These are phyloP conservation scores for Galerucella calmariensis DNA, from an alignment of 2,888 invertebrate species.

Conservation along the genomic window DNA sequence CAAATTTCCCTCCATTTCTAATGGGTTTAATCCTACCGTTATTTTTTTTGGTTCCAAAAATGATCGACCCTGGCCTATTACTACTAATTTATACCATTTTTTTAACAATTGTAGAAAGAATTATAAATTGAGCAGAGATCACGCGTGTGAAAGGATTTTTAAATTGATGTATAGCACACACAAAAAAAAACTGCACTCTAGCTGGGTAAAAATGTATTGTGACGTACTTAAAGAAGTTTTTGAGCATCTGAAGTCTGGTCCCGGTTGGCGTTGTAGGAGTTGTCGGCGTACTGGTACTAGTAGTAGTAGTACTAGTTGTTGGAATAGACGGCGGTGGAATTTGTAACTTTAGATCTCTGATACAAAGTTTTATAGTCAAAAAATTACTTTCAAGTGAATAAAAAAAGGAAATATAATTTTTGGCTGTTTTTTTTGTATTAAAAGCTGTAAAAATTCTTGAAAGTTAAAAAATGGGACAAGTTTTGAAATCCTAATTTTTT, in stretches of 20 bases:
- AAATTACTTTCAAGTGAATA: slow-evolving; percentile 1
- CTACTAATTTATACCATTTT: too few species aligned
- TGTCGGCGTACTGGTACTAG: slow-evolving; percentile 26
- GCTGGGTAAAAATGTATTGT: slow-evolving; percentile 21
- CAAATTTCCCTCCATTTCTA: too few species aligned
- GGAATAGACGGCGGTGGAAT: slow-evolving; percentile 53
- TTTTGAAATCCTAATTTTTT: not conserved
- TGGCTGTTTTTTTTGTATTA: not conserved
- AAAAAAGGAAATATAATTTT: not conserved
- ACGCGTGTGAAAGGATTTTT: not conserved
- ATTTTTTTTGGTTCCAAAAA: too few species aligned
- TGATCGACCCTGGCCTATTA: too few species aligned
- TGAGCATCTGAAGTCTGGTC: slow-evolving; percentile 89
- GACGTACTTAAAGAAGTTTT: slow-evolving; percentile 94
- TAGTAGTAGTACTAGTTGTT: slow-evolving; percentile 56
- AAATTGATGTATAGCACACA: slow-evolving; percentile 20
- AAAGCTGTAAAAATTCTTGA: not conserved
- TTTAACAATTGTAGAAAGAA: too few species aligned
- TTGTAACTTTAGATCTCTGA: slow-evolving; percentile 60
- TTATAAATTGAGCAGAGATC: slow-evolving; percentile 20
- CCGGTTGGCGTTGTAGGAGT: slow-evolving; percentile 66
- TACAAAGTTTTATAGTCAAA: slow-evolving; percentile 25
- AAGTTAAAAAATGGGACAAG: too few species aligned
- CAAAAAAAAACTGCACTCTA: not conserved
- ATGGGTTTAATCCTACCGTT: too few species aligned